These are phyloP conservation scores for Scomber scombrus DNA, from an alignment of 2,113 vertebrate genomes.

Conservation along the genomic window DNA sequence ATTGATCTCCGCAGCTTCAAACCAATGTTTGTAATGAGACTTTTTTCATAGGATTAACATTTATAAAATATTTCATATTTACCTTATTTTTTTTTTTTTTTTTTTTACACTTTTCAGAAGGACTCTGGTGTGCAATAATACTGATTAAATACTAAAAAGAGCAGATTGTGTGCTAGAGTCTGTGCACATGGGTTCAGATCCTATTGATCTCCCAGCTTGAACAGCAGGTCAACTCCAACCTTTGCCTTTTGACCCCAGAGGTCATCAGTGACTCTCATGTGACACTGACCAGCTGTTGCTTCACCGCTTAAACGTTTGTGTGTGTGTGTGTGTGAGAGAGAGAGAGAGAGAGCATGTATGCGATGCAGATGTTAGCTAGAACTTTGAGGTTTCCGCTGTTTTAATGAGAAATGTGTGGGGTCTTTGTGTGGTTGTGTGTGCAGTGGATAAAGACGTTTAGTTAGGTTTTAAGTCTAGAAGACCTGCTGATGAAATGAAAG, in stretches of 20 bases:
- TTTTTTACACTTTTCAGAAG: neutral
- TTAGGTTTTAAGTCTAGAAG: conserved; percentile 13
- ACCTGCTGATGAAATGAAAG: neutral
- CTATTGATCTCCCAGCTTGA: conserved; percentile 19
- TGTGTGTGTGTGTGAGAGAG: conserved; percentile 21
- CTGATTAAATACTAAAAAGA: neutral
- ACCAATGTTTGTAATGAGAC: no score
- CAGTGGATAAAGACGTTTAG: neutral
- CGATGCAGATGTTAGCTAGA: conserved; percentile 32
- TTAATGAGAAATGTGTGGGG: conserved; percentile 53
- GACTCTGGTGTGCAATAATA: no score
- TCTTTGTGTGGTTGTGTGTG: conserved; percentile 30
- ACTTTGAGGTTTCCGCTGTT: conserved; percentile 4
- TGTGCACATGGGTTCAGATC: conserved; percentile 1
- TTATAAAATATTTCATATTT: no score
- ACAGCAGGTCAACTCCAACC: conserved; percentile 26
- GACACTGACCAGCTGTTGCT: conserved; percentile 43
- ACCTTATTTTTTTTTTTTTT: no score
- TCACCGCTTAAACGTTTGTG: neutral
- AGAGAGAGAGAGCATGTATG: neutral
- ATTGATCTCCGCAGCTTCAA: no score
- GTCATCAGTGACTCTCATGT: conserved; percentile 15
- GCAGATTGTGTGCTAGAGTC: neutral
- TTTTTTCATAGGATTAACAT: no score
- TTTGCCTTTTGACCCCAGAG: conserved; percentile 14